phyloP scores from a whole-genome alignment of 2,113 vertebrate species.

The Oriolus oriolus region DNA sequence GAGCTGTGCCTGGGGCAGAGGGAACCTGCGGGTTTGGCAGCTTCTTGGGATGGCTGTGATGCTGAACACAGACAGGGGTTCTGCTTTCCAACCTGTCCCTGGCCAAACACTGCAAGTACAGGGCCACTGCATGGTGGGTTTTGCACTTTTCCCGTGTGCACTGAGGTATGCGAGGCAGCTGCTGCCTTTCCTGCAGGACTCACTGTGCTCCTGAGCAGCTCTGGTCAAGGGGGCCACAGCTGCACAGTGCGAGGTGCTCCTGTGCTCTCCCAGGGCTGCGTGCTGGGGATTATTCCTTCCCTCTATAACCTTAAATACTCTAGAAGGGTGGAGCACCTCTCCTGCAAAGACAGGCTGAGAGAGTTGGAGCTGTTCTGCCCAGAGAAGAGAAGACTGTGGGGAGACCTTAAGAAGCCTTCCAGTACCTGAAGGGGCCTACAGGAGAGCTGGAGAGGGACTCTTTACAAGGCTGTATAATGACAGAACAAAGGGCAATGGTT shows the following conservation, averaged over 20 bases:
- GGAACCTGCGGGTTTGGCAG: accelerated
- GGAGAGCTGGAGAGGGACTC: background rate
- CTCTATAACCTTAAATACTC: background rate
- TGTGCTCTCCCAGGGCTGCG: background rate
- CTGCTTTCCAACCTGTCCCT: background rate
- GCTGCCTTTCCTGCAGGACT: background rate
- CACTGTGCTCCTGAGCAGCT: background rate
- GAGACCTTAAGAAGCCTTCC: background rate
- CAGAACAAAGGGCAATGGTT: background rate
- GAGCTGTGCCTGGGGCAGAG: background rate
- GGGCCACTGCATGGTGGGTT: accelerated
- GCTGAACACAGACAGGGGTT: background rate
- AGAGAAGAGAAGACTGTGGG: background rate
- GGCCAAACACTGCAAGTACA: background rate
- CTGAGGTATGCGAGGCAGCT: background rate
- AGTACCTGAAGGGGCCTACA: background rate
- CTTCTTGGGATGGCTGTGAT: accelerated
- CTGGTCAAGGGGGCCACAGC: background rate
- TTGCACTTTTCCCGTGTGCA: accelerated
- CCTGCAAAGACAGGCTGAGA: background rate
- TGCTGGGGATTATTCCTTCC: background rate
- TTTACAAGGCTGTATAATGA: background rate
- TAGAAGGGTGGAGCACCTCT: background rate
- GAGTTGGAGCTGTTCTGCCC: background rate
- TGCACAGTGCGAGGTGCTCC: background rate